phyloP scores from a whole-genome alignment of 2,797 vertebrate species.

The Peromyscus eremicus region DNA sequence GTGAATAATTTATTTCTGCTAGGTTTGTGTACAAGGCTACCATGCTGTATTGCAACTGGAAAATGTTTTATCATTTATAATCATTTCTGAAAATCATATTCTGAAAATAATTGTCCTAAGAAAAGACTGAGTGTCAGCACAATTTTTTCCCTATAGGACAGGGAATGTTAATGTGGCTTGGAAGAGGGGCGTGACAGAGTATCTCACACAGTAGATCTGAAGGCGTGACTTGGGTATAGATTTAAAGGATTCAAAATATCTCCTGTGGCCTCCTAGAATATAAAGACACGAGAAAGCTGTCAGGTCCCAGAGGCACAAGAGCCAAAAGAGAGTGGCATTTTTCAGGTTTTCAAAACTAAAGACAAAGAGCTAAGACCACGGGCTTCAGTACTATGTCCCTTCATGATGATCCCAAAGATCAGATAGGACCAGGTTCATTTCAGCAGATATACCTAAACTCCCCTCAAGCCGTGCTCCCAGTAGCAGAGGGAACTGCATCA shows the following conservation, averaged over 20 bases:
- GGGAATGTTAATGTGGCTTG: neutral
- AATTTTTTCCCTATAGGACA: neutral
- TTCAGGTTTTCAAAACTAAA: slow-evolving; percentile 20
- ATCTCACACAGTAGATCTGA: neutral
- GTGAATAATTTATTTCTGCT: neutral
- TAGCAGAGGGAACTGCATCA: neutral
- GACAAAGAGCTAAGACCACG: neutral
- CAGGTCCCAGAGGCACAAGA: neutral
- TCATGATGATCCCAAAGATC: neutral
- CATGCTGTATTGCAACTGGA: neutral
- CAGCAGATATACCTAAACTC: neutral
- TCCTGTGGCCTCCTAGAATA: neutral
- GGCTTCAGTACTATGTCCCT: neutral
- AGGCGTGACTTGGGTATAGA: neutral
- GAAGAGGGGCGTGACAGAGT: neutral
- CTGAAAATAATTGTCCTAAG: neutral
- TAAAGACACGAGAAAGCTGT: neutral
- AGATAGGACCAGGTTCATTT: neutral
- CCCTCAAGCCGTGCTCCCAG: neutral
- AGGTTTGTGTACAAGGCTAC: neutral
- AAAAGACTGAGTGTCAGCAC: neutral
- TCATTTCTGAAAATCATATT: neutral
- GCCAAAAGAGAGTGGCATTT: neutral
- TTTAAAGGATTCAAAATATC: neutral
- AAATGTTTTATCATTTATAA: neutral